Base-by-base conservation (phyloP, 2,797 vertebrate species). In the Gephyroberyx darwinii region DNA sequence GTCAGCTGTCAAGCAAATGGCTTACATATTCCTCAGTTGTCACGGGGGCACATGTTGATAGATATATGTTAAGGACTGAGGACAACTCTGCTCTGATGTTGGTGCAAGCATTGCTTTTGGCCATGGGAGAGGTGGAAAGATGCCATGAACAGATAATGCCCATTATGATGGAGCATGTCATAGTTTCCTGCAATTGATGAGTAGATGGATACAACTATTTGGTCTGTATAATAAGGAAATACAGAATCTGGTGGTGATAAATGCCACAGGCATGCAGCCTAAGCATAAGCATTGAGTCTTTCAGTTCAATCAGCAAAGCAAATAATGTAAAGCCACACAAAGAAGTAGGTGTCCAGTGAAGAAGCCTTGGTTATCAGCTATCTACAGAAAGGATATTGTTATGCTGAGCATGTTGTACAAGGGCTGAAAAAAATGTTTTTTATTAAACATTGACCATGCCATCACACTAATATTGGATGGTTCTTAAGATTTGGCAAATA, bases 341-440 rank as follows among this genome's bases (percentile, higher is more conserved):
- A 30, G 37, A 26, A 8, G 19, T 60, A 13, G 37, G 12, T 45
- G 39, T 19, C 47, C 31, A 64, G 13, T 31, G 16, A 63, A 19
- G 35, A 60, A 62, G 62, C 59, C 13, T 51, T 65, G 59, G 48
- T 70, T 67, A 81, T 74, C 69, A 84, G 69, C 61, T 71, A 59
- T 22, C 26, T 80, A 58, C 73, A 45, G 70, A 47, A 48, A 77
- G 59, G 43, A 53, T 68, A 68, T 63, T 13, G 35, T 5, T 12
- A 41, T n/a, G 19, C 10, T 60, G 61, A 52, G 31, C 12, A 8
- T n/a, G 55, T 19, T 57, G 33, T 57, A 20, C 55, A 13, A 43
- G 13, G 14, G 41, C 37, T 48, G 48, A 16, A 50, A 16, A 63
- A 63, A 50, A 12, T 37, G 31, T 8, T 37, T 10, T 50, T 33